Evolutionary conservation across 2,797 vertebrate species (phyloP), one percentile per base, ranked within the genome.

Genomic region (Alca torda): DNA sequence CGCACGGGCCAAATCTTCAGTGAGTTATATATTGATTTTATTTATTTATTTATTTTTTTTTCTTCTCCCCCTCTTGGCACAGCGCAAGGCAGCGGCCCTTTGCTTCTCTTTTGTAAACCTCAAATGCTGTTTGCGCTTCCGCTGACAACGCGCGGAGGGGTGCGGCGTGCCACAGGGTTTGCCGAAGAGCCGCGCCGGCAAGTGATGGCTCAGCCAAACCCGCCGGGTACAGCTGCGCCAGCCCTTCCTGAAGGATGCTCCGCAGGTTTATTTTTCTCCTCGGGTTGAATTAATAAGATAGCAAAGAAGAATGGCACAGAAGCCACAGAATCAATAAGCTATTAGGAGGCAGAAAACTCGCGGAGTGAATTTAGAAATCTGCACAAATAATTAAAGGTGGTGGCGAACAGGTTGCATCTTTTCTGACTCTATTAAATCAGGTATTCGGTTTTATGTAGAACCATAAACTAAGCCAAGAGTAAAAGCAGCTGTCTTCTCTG

Each of bases 261-360:
- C 26, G 15, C 25, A 16, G 87, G 70, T 88, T 95, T 80, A 57
- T 91, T 93, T 51, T 87, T 72, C 83, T 90, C 15, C 67, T 73
- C 51, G 23, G 67, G 8, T 0, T 50, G 73, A 85, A 51, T 89
- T 80, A 90, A 89, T 93, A 64, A 90, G 80, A 48, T 35, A 73
- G 35, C 48, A 43, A 28, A 81, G 75, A 54, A 37, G 20, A 33
- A 53, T 39, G 30, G 74, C 61, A 31, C 31, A 50, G 84, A 74
- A 90, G 37, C 53, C 13, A 20, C 8, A 5, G 81, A 65, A 92
- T 92, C 93, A 80, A 89, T 91, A 87, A 97, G 51, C 77, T 60
- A 19, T 95, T 83, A 94, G 43, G 48, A 76, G 41, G 24, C 39
- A 79, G 68, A 48, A 85, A 84, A 85, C 33, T n/a, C 18, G 1